Percentiles rank a stretch among this genome's conserved stretches.
Conservation (phyloP, 2,888 invertebrate species). For the Epiblema foenella region DNA sequence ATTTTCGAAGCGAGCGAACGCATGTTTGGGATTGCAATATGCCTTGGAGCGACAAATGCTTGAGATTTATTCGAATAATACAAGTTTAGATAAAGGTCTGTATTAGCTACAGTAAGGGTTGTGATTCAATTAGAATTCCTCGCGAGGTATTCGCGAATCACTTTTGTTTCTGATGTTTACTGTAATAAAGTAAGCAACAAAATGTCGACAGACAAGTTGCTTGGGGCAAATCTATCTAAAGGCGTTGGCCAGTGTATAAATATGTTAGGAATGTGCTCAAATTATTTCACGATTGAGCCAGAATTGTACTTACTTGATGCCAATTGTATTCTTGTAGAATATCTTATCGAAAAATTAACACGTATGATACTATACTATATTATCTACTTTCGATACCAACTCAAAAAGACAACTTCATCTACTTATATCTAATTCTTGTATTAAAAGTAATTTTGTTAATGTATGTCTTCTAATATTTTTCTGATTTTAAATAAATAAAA, state of each 20-base stretch:
- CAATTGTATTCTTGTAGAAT: no score
- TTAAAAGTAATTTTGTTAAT: no score
- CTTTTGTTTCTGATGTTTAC: conserved; percentile 68
- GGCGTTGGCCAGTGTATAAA: conserved; percentile 49
- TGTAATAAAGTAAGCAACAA: conserved; percentile 48
- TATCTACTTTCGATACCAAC: no score
- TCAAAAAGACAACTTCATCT: no score
- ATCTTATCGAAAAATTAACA: no score
- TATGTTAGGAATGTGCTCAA: background rate
- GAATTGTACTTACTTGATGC: background rate
- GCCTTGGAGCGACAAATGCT: conserved; percentile 58
- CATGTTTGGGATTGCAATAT: conserved; percentile 50
- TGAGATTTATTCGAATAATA: conserved; percentile 71
- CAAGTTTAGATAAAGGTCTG: conserved; percentile 72
- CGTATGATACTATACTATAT: no score
- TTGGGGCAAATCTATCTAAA: conserved; percentile 59
- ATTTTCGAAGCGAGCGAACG: conserved; percentile 52
- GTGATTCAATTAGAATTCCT: conserved; percentile 77
- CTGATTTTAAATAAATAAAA: background rate
- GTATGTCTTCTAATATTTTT: no score
- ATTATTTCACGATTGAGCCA: background rate
- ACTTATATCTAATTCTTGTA: no score
- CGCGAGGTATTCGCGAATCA: conserved; percentile 71
- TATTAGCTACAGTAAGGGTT: conserved; percentile 63
- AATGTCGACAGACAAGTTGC: conserved; percentile 53